Evolutionary conservation across 2,113 vertebrate species (phyloP).

Genomic region (Rattus rattus): DNA sequence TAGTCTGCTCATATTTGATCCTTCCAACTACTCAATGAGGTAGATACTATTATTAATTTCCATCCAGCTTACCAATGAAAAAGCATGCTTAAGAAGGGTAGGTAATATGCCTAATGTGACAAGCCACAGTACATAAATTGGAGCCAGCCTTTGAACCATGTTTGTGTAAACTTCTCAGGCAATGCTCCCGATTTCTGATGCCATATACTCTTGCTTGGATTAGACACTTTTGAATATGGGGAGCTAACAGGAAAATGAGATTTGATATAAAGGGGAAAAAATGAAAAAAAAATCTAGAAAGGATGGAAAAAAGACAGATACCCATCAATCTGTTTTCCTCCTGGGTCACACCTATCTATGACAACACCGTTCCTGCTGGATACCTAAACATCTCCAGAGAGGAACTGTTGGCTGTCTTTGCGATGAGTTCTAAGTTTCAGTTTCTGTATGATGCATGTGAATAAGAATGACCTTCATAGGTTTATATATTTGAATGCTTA

Average conservation of each 20-base stretch:
- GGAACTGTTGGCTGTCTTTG: neutral
- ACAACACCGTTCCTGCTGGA: neutral
- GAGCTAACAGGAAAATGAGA: neutral
- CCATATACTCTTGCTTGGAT: neutral
- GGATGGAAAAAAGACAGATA: neutral
- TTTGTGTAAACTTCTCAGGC: neutral
- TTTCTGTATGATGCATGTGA: neutral
- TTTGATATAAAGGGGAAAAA: neutral
- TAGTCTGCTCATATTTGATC: conserved; percentile 71
- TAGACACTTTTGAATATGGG: conserved; percentile 1
- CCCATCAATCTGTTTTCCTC: neutral
- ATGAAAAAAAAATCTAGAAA: neutral
- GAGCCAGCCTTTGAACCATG: neutral
- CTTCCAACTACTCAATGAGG: conserved; percentile 64
- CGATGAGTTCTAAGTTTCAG: neutral
- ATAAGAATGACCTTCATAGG: neutral
- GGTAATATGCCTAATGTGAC: conserved; percentile 38
- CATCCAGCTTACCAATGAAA: conserved; percentile 51
- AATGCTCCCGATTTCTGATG: neutral
- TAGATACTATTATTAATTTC: conserved; percentile 76
- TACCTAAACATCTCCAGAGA: neutral
- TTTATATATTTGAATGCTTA: neutral
- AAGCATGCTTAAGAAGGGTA: conserved; percentile 58
- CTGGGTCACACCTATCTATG: neutral
- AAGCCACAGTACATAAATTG: neutral